phyloP scores from a whole-genome alignment of 2,888 invertebrate species.

The Tupiocoris notatus region DNA sequence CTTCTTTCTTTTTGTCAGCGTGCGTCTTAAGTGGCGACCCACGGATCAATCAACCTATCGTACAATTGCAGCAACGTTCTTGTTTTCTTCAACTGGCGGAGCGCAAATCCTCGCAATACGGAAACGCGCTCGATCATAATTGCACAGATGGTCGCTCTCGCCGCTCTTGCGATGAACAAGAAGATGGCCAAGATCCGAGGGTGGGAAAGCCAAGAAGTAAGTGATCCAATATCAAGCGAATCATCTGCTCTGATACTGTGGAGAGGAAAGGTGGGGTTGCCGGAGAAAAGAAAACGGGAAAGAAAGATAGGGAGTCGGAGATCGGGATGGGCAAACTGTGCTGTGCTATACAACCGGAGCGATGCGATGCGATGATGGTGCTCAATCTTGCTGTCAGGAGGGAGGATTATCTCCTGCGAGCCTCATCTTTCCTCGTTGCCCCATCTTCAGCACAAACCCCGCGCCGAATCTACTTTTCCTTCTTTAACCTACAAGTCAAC shows the following conservation, averaged over 20 bases:
- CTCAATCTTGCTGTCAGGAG: conserved; percentile 31
- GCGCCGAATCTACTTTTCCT: no score
- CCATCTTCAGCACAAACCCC: neutral
- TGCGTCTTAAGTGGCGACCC: no score
- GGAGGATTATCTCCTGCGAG: conserved; percentile 26
- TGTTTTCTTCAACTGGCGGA: no score
- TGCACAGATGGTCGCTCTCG: conserved; percentile 12
- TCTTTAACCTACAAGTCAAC: no score
- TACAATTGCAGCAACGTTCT: neutral
- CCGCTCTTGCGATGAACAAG: neutral
- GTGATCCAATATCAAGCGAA: conserved; percentile 21
- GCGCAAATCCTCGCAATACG: neutral
- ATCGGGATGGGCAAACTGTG: neutral
- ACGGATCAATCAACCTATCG: neutral
- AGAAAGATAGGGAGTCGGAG: neutral
- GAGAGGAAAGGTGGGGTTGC: neutral
- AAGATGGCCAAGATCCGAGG: neutral
- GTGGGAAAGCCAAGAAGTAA: conserved; percentile 27
- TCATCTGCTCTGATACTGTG: neutral
- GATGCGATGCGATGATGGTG: conserved; percentile 13
- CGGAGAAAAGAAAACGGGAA: neutral
- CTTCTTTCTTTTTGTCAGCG: no score
- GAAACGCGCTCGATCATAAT: conserved; percentile 23
- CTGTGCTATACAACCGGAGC: neutral
- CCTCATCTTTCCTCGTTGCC: conserved; percentile 28